phyloP scores from a whole-genome alignment of 2,888 invertebrate species.

The Nasonia oneida region DNA sequence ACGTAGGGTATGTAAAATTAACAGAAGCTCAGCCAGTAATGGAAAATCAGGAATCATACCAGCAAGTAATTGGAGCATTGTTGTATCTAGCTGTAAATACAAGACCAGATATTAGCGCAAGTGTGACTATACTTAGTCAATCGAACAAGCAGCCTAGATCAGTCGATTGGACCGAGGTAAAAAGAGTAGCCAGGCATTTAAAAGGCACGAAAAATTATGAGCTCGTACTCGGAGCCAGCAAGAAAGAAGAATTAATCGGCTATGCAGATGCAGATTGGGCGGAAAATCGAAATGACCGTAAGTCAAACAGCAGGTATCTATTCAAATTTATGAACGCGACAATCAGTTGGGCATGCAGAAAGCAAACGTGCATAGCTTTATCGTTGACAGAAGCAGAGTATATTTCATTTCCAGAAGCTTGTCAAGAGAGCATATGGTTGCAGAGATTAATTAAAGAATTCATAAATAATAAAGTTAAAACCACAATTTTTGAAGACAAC shows the following conservation, averaged over 20 bases:
- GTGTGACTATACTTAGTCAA: slow-evolving; percentile 67
- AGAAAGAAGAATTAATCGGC: slow-evolving; percentile 52
- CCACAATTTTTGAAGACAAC: slow-evolving; percentile 66
- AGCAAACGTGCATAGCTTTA: slow-evolving; percentile 66
- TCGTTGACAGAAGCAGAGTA: slow-evolving; percentile 69
- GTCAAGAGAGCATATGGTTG: slow-evolving; percentile 66
- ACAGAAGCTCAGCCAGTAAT: not conserved
- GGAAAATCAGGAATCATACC: slow-evolving; percentile 57
- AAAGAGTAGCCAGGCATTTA: slow-evolving; percentile 67
- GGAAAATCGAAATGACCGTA: slow-evolving; percentile 66
- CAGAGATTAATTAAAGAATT: slow-evolving; percentile 61
- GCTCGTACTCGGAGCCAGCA: slow-evolving; percentile 48
- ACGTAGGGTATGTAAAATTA: slow-evolving; percentile 59
- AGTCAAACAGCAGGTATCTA: slow-evolving; percentile 71
- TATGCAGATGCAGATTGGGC: slow-evolving; percentile 74
- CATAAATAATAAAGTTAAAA: slow-evolving; percentile 41
- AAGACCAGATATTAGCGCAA: slow-evolving; percentile 68
- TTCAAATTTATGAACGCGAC: slow-evolving; percentile 63
- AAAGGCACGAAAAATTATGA: slow-evolving; percentile 63
- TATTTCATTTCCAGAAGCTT: slow-evolving; percentile 65
- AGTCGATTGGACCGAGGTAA: slow-evolving; percentile 69
- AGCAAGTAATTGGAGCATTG: slow-evolving; percentile 63
- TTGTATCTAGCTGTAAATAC: slow-evolving; percentile 65
- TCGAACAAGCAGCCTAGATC: slow-evolving; percentile 65
- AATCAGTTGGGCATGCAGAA: slow-evolving; percentile 69